These are phyloP conservation scores for Tenthredo scrophulariae DNA, from an alignment of 2,888 invertebrate species.

Conservation along the genomic window DNA sequence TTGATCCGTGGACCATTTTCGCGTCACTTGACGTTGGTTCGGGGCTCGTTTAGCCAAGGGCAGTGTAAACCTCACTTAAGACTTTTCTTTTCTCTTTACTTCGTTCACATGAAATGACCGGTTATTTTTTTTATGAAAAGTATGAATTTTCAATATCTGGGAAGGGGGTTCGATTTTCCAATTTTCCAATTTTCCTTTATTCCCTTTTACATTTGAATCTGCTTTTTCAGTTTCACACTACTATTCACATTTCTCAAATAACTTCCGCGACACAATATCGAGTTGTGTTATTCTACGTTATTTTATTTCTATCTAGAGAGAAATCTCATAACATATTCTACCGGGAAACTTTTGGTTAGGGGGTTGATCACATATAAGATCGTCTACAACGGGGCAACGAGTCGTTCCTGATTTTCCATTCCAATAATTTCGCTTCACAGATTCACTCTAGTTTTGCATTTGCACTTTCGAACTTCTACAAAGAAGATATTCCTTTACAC, in stretches of 20 bases:
- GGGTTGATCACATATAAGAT: neutral
- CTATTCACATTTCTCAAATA: neutral
- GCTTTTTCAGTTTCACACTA: neutral
- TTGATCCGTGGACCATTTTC: slow-evolving; percentile 39
- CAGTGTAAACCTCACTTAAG: slow-evolving; percentile 1
- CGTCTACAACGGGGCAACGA: neutral
- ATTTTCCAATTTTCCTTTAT: neutral
- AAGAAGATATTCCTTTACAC: neutral
- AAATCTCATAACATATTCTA: slow-evolving; percentile 29
- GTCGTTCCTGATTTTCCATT: slow-evolving; percentile 2
- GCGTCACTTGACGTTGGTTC: neutral
- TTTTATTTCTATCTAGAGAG: neutral
- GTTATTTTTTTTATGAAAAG: neutral
- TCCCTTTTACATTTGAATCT: neutral
- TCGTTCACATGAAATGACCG: neutral
- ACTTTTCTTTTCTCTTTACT: neutral
- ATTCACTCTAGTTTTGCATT: neutral
- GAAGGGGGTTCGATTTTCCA: no score
- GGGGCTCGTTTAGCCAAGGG: neutral
- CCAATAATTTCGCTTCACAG: neutral
- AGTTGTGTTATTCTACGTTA: neutral
- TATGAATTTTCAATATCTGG: no score
- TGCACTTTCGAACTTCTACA: neutral
- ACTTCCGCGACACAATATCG: slow-evolving; percentile 13
- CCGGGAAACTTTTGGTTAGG: neutral